phyloP scores from a whole-genome alignment of 2,113 vertebrate genomes.

The Phoenicopterus ruber region DNA sequence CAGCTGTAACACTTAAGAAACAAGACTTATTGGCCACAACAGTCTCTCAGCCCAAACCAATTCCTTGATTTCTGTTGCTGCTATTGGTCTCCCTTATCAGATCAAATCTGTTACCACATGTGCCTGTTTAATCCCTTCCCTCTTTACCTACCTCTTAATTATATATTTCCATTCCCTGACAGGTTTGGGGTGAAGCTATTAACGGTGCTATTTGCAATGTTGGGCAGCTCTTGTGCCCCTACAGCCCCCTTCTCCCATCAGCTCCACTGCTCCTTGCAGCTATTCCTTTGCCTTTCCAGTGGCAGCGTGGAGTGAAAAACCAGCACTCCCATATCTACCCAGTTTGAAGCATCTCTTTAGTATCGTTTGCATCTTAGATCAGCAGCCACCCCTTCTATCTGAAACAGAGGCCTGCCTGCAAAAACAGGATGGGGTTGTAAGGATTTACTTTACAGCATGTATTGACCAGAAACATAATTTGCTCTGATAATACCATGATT shows the following conservation, averaged over 20 bases:
- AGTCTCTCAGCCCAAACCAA: neutral
- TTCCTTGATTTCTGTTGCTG: neutral
- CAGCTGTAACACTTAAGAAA: neutral
- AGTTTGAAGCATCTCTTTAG: neutral
- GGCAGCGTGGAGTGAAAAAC: neutral
- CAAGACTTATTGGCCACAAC: neutral
- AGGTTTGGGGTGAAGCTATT: neutral
- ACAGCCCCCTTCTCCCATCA: accelerated
- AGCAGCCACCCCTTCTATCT: neutral
- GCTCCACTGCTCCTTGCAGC: neutral
- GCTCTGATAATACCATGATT: neutral
- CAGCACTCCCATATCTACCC: accelerated
- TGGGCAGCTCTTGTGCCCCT: neutral
- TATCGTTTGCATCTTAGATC: neutral
- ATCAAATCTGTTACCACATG: neutral
- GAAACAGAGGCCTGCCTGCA: neutral
- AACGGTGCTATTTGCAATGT: neutral
- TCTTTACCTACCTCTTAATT: neutral
- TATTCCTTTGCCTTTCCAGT: neutral
- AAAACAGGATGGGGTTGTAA: neutral
- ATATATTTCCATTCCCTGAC: neutral
- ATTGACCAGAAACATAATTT: neutral
- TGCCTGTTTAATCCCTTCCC: neutral
- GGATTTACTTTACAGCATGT: neutral
- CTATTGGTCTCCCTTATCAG: neutral